These are phyloP conservation scores for Bubo blakistoni DNA, from an alignment of 2,113 vertebrate species.

Conservation along the genomic window DNA sequence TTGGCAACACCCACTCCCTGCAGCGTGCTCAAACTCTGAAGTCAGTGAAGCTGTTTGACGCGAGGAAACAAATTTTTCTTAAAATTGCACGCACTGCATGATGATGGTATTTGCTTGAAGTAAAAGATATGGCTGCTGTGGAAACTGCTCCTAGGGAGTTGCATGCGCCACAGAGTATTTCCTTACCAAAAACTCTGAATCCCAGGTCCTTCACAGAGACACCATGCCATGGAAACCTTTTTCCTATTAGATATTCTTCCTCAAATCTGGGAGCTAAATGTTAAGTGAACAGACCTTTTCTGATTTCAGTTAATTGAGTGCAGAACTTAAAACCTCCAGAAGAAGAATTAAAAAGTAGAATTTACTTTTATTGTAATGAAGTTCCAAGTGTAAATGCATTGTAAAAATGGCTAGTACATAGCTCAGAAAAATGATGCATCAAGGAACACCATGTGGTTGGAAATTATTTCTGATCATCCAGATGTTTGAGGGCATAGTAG, in stretches of 20 bases:
- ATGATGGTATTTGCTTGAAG: neutral
- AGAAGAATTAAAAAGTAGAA: neutral
- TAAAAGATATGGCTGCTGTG: neutral
- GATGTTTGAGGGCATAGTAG: neutral
- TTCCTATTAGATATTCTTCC: neutral
- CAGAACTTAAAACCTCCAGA: neutral
- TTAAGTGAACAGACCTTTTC: neutral
- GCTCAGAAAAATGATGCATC: neutral
- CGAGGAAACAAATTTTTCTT: neutral
- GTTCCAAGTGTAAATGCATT: neutral
- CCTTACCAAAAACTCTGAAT: neutral
- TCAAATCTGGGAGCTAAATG: neutral
- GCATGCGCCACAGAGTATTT: neutral
- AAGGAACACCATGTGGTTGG: neutral
- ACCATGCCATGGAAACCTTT: neutral
- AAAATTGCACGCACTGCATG: accelerated
- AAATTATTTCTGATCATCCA: neutral
- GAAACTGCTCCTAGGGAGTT: neutral
- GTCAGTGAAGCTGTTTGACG: neutral
- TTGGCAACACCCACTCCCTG: neutral
- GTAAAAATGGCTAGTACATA: neutral
- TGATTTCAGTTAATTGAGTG: neutral
- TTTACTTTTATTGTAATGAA: neutral
- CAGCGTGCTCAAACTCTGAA: neutral
- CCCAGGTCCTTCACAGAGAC: neutral